Percentiles rank a stretch among this genome's conserved stretches.
These are phyloP conservation scores for Leptobrachium leishanense DNA, from an alignment of 2,113 vertebrate species.

Conservation along the genomic window DNA sequence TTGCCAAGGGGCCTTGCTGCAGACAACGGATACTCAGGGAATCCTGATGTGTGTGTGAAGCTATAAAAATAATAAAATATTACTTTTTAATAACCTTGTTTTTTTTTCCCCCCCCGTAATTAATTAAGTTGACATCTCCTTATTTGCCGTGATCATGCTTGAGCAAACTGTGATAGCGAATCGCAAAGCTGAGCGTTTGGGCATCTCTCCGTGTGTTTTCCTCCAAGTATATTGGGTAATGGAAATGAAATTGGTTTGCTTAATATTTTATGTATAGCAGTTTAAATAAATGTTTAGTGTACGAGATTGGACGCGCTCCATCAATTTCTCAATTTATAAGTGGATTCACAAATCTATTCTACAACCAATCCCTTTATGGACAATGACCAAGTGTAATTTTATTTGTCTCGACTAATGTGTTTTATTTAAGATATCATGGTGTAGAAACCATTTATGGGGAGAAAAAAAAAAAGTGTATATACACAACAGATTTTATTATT, in stretches of 20 bases:
- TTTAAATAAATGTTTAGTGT: constrained; percentile 64
- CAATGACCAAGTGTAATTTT: constrained; percentile 37
- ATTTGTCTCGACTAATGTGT: not conserved
- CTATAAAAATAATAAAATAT: constrained; percentile 68
- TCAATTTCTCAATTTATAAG: constrained; percentile 60
- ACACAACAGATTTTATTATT: not conserved
- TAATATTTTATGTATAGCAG: constrained; percentile 65
- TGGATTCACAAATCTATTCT: constrained; percentile 42
- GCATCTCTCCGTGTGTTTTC: constrained; percentile 50
- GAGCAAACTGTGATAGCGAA: constrained; percentile 56
- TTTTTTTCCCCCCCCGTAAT: constrained; percentile 61
- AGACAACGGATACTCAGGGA: constrained; percentile 62
- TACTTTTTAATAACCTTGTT: constrained; percentile 67
- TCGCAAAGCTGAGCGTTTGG: constrained; percentile 53
- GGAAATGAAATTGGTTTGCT: constrained; percentile 59
- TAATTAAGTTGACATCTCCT: constrained; percentile 62
- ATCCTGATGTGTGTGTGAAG: constrained; percentile 61
- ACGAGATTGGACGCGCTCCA: constrained; percentile 61
- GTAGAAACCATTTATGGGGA: no score
- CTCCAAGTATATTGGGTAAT: constrained; percentile 54
- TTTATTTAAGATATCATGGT: not conserved
- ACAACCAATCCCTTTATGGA: constrained; percentile 23
- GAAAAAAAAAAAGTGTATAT: no score
- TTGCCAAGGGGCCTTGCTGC: constrained; percentile 49
- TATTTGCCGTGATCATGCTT: constrained; percentile 59